Percentiles rank a stretch among this genome's conserved stretches.
These are phyloP conservation scores for Cyaniris semiargus DNA, from an alignment of 2,888 invertebrate genomes.

Conservation along the genomic window DNA sequence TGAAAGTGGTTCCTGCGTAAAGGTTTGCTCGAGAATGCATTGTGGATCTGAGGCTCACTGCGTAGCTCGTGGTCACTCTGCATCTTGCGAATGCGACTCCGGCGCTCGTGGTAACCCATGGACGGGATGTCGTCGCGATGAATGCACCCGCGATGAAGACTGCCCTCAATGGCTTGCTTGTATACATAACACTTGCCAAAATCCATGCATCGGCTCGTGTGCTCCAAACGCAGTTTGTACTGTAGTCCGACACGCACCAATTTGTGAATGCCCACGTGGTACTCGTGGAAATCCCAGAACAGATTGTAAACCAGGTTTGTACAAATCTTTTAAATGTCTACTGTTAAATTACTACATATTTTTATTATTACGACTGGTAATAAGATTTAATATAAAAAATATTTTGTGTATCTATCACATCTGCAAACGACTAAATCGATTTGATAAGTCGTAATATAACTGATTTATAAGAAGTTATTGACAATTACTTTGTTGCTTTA, in stretches of 20 bases:
- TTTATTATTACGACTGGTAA: not conserved
- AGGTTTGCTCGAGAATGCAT: constrained; percentile 88
- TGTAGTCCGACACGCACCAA: constrained; percentile 87
- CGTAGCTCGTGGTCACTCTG: constrained; percentile 87
- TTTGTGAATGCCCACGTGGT: constrained; percentile 91
- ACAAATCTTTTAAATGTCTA: constrained; percentile 31
- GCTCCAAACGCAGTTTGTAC: constrained; percentile 88
- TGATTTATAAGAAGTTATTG: not conserved
- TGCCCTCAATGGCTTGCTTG: constrained; percentile 91
- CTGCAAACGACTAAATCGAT: not conserved
- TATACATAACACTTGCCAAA: constrained; percentile 87
- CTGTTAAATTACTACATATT: not conserved
- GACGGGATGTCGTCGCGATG: constrained; percentile 87
- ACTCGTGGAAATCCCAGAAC: constrained; percentile 88
- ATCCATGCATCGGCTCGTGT: constrained; percentile 92
- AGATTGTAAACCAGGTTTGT: constrained; percentile 81
- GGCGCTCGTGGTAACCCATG: constrained; percentile 90
- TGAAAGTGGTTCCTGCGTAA: constrained; percentile 88
- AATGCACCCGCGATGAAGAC: constrained; percentile 87
- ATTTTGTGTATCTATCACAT: not conserved
- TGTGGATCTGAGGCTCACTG: constrained; percentile 91
- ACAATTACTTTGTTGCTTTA: constrained; percentile 39
- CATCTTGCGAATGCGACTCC: constrained; percentile 88
- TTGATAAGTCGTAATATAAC: not conserved
- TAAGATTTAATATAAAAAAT: not conserved